Evolutionary conservation across 1,140 invertebrate species (phyloP).

Genomic region (Ceratina calcarata): DNA sequence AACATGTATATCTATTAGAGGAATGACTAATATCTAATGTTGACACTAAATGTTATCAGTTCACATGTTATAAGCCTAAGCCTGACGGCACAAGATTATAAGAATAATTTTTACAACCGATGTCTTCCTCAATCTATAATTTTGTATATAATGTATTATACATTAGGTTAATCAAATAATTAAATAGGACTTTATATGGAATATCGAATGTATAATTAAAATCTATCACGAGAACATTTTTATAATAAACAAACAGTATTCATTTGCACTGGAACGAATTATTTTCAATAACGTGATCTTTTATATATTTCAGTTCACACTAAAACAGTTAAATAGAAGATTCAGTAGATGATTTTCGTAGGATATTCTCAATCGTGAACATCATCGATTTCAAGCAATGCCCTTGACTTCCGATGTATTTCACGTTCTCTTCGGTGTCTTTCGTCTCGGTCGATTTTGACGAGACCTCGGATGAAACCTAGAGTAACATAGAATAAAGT

Average conservation of each 20-base stretch:
- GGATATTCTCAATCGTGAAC: slow-evolving; percentile 71
- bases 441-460: not conserved
- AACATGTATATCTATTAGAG: too few relatives aligned
- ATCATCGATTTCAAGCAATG: slow-evolving; percentile 59
- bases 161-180: not conserved
- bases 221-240: slow-evolving; percentile 12
- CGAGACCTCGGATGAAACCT: slow-evolving; percentile 37
- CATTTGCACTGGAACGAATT: not conserved
- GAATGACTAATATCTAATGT: too few relatives aligned
- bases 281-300: not conserved
- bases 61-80: not conserved
- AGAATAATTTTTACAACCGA: slow-evolving; percentile 25
- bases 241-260: slow-evolving; percentile 24
- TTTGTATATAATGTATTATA: slow-evolving; percentile 49
- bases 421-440: not conserved
- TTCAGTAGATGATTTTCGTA: slow-evolving; percentile 57
- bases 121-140: slow-evolving; percentile 38
- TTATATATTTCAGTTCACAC: not conserved
- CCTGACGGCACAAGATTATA: slow-evolving; percentile 25
- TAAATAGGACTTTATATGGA: slow-evolving; percentile 12
- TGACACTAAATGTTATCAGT: too few relatives aligned
- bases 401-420: slow-evolving; percentile 24
- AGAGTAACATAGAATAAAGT: slow-evolving; percentile 2
- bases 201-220: slow-evolving; percentile 18
- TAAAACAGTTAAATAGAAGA: slow-evolving; percentile 16